Evolutionary conservation across 2,888 invertebrate species (phyloP).

Genomic region (Copidosoma aretas): DNA sequence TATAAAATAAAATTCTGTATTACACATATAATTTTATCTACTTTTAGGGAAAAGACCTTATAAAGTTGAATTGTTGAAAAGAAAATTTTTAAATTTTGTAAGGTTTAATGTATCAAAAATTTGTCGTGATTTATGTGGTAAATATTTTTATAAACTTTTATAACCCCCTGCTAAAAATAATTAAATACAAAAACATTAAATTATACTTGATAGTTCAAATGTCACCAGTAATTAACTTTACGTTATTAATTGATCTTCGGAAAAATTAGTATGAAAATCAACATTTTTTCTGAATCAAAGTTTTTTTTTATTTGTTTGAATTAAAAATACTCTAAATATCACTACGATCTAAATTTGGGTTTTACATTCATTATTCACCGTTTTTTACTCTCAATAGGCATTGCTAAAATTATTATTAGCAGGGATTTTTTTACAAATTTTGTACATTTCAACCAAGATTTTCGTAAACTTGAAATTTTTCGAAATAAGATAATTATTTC

Average conservation of each 20-base stretch:
- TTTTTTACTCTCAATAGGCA: neutral
- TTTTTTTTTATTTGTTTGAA: neutral
- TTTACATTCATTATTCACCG: neutral
- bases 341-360: neutral
- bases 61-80: neutral
- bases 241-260: neutral
- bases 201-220: neutral
- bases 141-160: slow-evolving; percentile 1
- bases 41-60: neutral
- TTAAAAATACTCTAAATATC: no score
- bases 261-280: neutral
- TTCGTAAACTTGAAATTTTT: neutral
- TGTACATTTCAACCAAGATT: neutral
- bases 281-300: neutral
- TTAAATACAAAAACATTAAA: neutral
- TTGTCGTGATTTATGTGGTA: neutral
- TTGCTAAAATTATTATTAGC: neutral
- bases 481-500: neutral
- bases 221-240: neutral
- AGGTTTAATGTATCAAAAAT: neutral
- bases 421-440: neutral
- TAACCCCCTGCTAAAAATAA: neutral
- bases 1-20: neutral
- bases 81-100: neutral
- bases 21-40: neutral